Percentiles rank a stretch among this genome's conserved stretches.
phyloP scores from a whole-genome alignment of 2,888 invertebrate species.

The Omphaloscelis lunosa region DNA sequence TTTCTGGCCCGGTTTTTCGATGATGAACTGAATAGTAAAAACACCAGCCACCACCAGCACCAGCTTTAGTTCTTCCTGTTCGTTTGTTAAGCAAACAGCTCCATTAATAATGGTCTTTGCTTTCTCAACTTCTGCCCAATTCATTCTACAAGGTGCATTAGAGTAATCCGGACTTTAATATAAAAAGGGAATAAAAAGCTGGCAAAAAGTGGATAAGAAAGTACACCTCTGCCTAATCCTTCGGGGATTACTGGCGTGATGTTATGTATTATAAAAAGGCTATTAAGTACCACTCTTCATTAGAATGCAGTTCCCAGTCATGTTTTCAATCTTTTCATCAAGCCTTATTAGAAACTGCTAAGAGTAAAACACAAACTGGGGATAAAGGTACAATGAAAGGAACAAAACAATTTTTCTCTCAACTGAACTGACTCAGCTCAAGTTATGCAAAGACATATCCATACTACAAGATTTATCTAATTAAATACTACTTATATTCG shows the following conservation, averaged over 20 bases:
- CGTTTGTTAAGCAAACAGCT: not conserved
- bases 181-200: not conserved
- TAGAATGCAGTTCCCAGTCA: not conserved
- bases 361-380: not conserved
- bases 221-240: not conserved
- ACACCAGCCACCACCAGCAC: not conserved
- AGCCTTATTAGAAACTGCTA: not conserved
- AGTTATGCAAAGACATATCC: not conserved
- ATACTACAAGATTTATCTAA: constrained; percentile 8
- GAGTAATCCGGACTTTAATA: too few relatives aligned
- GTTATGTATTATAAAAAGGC: not conserved
- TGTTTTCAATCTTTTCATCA: not conserved
- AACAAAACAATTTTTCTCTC: too few relatives aligned
- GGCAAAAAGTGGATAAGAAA: not conserved
- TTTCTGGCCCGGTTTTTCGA: not conserved
- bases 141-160: too few relatives aligned
- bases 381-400: not conserved
- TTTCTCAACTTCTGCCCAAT: not conserved
- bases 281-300: not conserved
- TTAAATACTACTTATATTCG: constrained; percentile 1
- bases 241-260: not conserved
- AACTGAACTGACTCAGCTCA: not conserved
- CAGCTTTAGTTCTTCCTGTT: not conserved
- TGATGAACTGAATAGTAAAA: not conserved
- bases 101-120: not conserved